phyloP scores from a whole-genome alignment of 2,797 vertebrate genomes.

The Schizothorax lantsangensis region DNA sequence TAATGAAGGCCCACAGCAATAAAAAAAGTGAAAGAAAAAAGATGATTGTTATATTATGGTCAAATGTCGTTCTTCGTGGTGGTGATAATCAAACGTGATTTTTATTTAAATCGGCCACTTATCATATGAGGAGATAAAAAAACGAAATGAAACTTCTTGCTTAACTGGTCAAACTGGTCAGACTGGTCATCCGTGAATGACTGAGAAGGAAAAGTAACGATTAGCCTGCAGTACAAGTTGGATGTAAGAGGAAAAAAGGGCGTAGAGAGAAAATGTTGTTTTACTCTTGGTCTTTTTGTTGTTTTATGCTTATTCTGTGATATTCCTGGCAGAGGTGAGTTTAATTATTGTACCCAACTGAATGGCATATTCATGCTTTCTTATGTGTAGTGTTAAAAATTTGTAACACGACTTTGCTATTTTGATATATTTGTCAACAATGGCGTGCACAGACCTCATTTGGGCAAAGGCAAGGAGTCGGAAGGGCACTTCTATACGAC shows the following conservation, averaged over 20 bases:
- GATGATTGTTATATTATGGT: neutral
- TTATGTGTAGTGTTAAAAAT: neutral
- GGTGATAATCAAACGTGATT: neutral
- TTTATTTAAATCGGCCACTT: no score
- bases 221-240: neutral
- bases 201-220: neutral
- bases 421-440: neutral
- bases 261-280: neutral
- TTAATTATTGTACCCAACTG: neutral
- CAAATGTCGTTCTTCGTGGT: neutral
- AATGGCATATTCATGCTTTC: neutral
- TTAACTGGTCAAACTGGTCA: constrained; percentile 16
- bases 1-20: neutral
- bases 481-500: no score
- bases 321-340: neutral
- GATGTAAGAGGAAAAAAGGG: neutral
- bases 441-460: neutral
- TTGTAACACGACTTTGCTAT: neutral
- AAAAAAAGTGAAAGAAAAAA: neutral
- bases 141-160: neutral
- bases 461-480: neutral
- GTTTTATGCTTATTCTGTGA: neutral
- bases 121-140: neutral
- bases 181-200: constrained; percentile 1
- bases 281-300: neutral